phyloP scores from a whole-genome alignment of 1,140 invertebrate species.

The Stegodyphus mimosarum region DNA sequence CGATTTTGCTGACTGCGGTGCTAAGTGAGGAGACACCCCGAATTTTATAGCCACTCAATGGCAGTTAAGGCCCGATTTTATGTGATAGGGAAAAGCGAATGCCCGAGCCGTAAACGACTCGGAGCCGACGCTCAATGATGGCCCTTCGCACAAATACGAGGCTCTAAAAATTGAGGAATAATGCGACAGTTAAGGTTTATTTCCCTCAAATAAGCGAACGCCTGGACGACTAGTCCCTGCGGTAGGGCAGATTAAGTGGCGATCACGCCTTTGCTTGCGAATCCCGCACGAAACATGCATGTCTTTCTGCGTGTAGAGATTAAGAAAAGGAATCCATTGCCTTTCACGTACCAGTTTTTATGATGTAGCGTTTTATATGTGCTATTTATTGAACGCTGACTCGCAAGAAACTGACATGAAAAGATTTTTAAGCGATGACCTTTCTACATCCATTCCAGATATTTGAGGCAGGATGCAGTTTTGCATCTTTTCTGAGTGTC shows the following conservation, averaged over 20 bases:
- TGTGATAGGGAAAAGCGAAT: conserved; percentile 48
- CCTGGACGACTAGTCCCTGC: conserved; percentile 21
- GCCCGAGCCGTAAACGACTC: conserved; percentile 40
- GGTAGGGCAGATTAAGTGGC: conserved; percentile 49
- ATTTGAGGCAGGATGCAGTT: no score
- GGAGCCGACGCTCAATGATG: conserved; percentile 27
- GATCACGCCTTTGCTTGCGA: conserved; percentile 37
- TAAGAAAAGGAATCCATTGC: neutral
- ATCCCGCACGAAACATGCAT: conserved; percentile 19
- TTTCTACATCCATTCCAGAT: neutral
- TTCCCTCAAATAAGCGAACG: conserved; percentile 56
- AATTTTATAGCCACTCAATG: conserved; percentile 59
- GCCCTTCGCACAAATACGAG: conserved; percentile 51
- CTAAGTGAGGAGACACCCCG: conserved; percentile 31
- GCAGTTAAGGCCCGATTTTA: conserved; percentile 59
- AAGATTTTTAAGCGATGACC: neutral
- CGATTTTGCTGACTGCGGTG: conserved; percentile 26
- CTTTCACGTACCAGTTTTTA: neutral
- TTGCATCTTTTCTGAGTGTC: no score
- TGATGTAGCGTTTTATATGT: neutral
- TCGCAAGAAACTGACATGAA: conserved; percentile 1
- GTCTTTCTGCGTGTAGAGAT: conserved; percentile 7
- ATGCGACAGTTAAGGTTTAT: conserved; percentile 61
- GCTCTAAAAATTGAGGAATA: conserved; percentile 59
- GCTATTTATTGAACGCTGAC: neutral